A percentile compares a stretch with the other conserved stretches of the same genome.
phyloP scores from a whole-genome alignment of 2,888 invertebrate genomes.

The Mythimna loreyi region DNA sequence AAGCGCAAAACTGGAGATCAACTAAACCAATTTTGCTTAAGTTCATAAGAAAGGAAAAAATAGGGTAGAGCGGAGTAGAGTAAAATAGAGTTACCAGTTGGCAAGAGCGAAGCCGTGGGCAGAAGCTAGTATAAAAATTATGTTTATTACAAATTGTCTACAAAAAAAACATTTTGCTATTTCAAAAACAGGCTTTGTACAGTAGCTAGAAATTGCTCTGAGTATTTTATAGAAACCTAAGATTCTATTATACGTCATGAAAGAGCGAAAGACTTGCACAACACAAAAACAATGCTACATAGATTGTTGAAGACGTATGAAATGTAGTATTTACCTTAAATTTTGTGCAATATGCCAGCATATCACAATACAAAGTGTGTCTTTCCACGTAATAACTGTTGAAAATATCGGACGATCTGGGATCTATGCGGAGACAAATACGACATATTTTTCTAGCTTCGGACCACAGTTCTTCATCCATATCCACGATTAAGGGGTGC shows the following conservation, averaged over 20 bases:
- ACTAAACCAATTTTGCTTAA: too few species aligned
- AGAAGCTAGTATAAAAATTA: too few species aligned
- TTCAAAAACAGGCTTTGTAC: background rate
- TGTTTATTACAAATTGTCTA: too few species aligned
- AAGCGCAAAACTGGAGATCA: too few species aligned
- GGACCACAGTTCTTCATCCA: slow-evolving; percentile 59
- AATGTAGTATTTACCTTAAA: slow-evolving; percentile 72
- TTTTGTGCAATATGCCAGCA: slow-evolving; percentile 83
- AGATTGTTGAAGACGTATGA: background rate
- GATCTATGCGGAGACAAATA: slow-evolving; percentile 78
- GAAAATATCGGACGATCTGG: slow-evolving; percentile 80
- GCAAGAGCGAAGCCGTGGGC: too few species aligned
- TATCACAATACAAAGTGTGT: slow-evolving; percentile 80
- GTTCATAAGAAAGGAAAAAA: too few species aligned
- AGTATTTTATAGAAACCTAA: background rate
- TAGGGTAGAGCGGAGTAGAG: too few species aligned
- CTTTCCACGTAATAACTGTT: slow-evolving; percentile 79
- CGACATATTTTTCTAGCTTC: slow-evolving; percentile 82
- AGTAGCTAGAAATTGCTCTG: background rate
- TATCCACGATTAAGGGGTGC: background rate
- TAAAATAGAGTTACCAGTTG: too few species aligned
- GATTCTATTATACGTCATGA: too few species aligned
- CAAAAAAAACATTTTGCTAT: too few species aligned
- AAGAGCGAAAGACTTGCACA: too few species aligned
- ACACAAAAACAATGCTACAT: background rate